Base-by-base conservation (phyloP, 2,888 invertebrate genomes). In the Microchrysa polita region DNA sequence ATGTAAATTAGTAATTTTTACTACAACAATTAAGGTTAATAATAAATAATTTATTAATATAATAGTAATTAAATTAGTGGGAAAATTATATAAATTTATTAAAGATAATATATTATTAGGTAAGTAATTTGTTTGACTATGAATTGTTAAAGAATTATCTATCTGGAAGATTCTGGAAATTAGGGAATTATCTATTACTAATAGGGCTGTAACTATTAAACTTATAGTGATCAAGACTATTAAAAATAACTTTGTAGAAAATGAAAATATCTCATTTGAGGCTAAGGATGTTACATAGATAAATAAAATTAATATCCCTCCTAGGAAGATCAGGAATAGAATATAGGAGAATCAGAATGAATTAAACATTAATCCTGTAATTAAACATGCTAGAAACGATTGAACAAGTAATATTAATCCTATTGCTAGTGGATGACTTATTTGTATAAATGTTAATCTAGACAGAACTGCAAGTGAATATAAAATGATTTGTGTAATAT, bases 291-390 rank as follows among this genome's bases (percentile, higher is more conserved):
- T 87, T 1, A 90, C 87, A 82, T 90, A 91, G 82, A 90, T 86
- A 85, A 90, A 90, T 85, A 90, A 78, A 9, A 91, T 87, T 86
- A 91, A 78, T 86, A 91, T 83, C 16, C 90, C 90, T 20, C 90
- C 89, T 81, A 90, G 80, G 82, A 90, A 88, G 79, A 88, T 86
- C 84, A 90, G 80, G 80, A 90, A 88, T 85, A 89, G 79, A 81
- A 90, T 88, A 83, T 89, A 89, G 0, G 88, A 88, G 80, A 87
- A 89, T 88, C 88, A 89, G 42, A 60, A 60, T 27, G 60, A 60
- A 27, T 60, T 60, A 23, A 60, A 60, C 27, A 60, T 60, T n/a
- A 60, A 14, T 23, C 60, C 60, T 2, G 60, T 23, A 60, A 60
- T 60, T 60, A 60, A 55, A 10, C 55, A 55, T 18, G 55, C 18